Conservation (phyloP, 2,113 vertebrate genomes). For the Fulmarus glacialis region DNA sequence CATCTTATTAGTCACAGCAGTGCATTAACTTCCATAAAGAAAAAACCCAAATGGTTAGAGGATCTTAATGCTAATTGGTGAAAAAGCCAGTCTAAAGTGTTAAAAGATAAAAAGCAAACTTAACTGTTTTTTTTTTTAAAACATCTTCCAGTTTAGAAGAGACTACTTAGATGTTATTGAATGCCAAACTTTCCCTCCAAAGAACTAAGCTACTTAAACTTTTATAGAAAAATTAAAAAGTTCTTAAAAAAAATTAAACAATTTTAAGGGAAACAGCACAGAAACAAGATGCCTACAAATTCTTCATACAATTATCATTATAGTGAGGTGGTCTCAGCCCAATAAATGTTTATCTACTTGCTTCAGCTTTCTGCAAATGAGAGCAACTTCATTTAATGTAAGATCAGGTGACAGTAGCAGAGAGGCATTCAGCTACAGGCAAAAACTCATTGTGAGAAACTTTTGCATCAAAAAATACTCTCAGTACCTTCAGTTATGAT, state of each 20-base stretch:
- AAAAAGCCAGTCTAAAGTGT: fast-evolving
- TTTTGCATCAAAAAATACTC: fast-evolving
- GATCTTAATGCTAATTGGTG: background rate
- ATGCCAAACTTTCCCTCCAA: background rate
- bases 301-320: background rate
- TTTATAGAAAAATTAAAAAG: fast-evolving
- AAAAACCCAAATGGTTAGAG: fast-evolving
- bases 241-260: background rate
- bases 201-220: background rate
- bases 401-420: fast-evolving
- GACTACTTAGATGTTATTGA: fast-evolving
- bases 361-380: background rate
- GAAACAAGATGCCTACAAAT: background rate
- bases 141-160: background rate
- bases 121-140: background rate
- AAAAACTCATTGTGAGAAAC: fast-evolving
- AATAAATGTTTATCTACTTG: fast-evolving
- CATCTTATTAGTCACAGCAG: background rate
- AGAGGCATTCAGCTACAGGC: too few species aligned
- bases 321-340: fast-evolving
- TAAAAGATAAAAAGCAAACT: background rate
- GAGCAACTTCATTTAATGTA: fast-evolving
- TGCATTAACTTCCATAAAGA: background rate
- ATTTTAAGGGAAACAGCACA: background rate
- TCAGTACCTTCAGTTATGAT: fast-evolving